Evolutionary conservation across 2,113 vertebrate genomes (phyloP), one percentile per base, ranked within the genome.

Genomic region (Calypte anna): DNA sequence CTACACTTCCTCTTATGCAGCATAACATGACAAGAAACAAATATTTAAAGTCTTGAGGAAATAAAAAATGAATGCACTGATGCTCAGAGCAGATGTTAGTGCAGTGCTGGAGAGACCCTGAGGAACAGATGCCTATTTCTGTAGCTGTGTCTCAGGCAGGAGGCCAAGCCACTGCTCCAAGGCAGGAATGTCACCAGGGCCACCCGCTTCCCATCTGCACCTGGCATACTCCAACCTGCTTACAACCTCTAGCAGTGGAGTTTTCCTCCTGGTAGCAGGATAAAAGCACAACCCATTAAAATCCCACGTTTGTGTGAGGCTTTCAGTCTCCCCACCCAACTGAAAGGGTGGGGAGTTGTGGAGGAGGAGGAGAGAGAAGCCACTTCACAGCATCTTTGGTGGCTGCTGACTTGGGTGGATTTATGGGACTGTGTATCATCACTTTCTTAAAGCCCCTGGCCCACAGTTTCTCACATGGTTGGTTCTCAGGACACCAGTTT

Each of bases 211-310:
- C 24, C 16, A n/a, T 40, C 53, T 70, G 53, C 25, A 61, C 4
- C 1, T 27, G 22, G 7, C 2, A 0, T 5, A 1, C 3, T 36
- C 22, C 67, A n/a, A 14, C 8, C 12, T 0, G 0, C 12, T 33
- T 31, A 13, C 14, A 88, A n/a, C 36, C 14, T 64, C 12, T 40
- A 5, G 28, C 11, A n/a, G 31, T 5, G 30, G 13, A 3, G 3
- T 54, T 77, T 67, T 18, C 13, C 28, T 82, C 17, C 40, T 73
- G 0, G 0, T 58, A 14, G 19, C 10, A 30, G 19, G n/a, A 28
- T 7, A 69, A 5, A 6, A 2, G 19, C 28, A 31, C 20, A 40
- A 16, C 2, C 9, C 11, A 40, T 27, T 76, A 30, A 79, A 82
- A 64, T 12, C 15, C 9, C 54, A 33, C 0, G 0, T 50, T 58